These are phyloP conservation scores for Odontomyia ornata DNA, from an alignment of 2,888 invertebrate genomes.

Conservation along the genomic window DNA sequence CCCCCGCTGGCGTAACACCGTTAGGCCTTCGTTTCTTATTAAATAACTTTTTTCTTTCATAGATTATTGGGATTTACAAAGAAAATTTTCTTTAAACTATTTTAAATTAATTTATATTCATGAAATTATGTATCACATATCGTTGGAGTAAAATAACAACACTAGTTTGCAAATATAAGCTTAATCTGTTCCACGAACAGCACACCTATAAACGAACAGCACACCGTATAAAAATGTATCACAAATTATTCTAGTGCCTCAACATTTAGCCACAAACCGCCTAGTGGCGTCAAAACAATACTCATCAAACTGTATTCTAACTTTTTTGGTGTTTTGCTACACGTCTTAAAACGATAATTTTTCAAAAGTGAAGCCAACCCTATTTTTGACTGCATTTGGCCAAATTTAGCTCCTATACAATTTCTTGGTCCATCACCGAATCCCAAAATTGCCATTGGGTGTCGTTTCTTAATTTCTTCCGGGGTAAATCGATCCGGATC, in stretches of 20 bases:
- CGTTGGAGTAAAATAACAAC: too few relatives aligned
- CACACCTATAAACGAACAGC: too few relatives aligned
- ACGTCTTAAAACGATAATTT: slow-evolving; percentile 53
- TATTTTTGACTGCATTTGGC: slow-evolving; percentile 57
- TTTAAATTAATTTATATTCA: too few relatives aligned
- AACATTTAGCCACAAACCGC: slow-evolving; percentile 45
- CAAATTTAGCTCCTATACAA: slow-evolving; percentile 59
- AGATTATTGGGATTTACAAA: too few relatives aligned
- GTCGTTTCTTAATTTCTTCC: slow-evolving; percentile 55
- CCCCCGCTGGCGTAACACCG: too few relatives aligned
- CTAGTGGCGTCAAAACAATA: slow-evolving; percentile 41
- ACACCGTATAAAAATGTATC: too few relatives aligned
- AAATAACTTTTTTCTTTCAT: too few relatives aligned
- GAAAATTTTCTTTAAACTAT: too few relatives aligned
- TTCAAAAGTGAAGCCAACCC: slow-evolving; percentile 55
- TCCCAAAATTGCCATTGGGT: slow-evolving; percentile 59
- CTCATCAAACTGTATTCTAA: slow-evolving; percentile 49
- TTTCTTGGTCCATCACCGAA: slow-evolving; percentile 61
- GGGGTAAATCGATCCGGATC: slow-evolving; percentile 63
- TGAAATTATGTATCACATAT: too few relatives aligned
- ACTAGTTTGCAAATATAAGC: too few relatives aligned
- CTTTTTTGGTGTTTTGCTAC: slow-evolving; percentile 52
- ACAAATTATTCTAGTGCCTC: neutral
- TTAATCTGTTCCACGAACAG: too few relatives aligned
- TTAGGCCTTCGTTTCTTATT: too few relatives aligned